Percentiles rank a stretch among this genome's conserved stretches.
phyloP scores from a whole-genome alignment of 2,797 vertebrate species.

The Zalophus californianus region DNA sequence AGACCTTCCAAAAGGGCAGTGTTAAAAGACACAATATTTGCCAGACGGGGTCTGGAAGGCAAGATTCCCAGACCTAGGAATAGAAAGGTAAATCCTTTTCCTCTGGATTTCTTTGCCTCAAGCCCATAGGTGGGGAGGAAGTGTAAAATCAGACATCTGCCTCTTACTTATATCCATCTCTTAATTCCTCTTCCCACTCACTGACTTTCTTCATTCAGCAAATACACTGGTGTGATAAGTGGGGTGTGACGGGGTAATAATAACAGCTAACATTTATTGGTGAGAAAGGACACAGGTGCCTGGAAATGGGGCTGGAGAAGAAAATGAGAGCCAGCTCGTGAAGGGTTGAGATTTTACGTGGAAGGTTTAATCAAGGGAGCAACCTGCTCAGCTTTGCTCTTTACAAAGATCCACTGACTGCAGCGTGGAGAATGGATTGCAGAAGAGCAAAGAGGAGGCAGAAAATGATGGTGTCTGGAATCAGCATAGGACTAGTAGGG shows the following conservation, averaged over 20 bases:
- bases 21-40: neutral
- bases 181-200: neutral
- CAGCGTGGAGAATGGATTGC: neutral
- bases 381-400: neutral
- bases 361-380: neutral
- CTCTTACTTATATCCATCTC: neutral
- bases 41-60: neutral
- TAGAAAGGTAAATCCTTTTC: neutral
- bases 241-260: neutral
- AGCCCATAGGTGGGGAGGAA: neutral
- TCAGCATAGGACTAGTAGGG: neutral
- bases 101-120: neutral
- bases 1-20: neutral
- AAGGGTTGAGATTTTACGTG: neutral
- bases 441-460: neutral
- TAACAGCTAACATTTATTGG: neutral
- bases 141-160: neutral
- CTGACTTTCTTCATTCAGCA: slow-evolving; percentile 13
- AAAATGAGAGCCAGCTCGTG: neutral
- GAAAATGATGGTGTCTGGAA: neutral
- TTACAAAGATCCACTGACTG: neutral
- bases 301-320: neutral
- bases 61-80: neutral
- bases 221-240: neutral
- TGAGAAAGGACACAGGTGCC: neutral